Conservation (phyloP, 2,797 vertebrate genomes). For the Lagorchestes hirsutus region DNA sequence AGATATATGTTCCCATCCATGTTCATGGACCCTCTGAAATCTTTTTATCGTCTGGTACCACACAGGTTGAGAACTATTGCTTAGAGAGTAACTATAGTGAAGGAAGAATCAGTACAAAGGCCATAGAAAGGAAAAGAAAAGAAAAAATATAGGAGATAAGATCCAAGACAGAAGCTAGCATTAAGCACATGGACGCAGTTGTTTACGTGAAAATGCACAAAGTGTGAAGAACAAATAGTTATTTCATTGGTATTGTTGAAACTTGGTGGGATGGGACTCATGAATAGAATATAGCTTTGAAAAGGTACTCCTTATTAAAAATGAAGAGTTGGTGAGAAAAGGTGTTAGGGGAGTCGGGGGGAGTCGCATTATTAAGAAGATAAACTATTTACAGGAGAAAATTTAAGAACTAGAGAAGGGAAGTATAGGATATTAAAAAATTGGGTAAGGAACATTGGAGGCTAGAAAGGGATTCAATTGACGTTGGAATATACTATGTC, state of each 20-base stretch:
- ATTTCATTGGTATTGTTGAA: not conserved
- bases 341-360: not conserved
- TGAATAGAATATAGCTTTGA: not conserved
- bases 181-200: not conserved
- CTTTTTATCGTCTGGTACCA: not conserved
- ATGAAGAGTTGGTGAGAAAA: not conserved
- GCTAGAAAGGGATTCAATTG: not conserved
- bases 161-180: not conserved
- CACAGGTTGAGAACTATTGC: not conserved
- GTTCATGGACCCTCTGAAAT: not conserved
- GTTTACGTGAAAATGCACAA: not conserved
- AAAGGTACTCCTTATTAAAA: not conserved
- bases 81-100: not conserved
- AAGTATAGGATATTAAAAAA: not conserved
- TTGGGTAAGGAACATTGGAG: not conserved
- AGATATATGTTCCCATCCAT: not conserved
- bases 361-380: not conserved
- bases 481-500: not conserved
- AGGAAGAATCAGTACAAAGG: not conserved
- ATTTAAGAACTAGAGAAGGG: not conserved
- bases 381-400: not conserved
- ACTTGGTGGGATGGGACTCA: not conserved
- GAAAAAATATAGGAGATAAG: not conserved
- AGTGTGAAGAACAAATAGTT: not conserved
- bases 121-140: not conserved